Evolutionary conservation across 1,140 invertebrate species (phyloP), one percentile per base, ranked within the genome.

Genomic region (Euborellia annulipes): DNA sequence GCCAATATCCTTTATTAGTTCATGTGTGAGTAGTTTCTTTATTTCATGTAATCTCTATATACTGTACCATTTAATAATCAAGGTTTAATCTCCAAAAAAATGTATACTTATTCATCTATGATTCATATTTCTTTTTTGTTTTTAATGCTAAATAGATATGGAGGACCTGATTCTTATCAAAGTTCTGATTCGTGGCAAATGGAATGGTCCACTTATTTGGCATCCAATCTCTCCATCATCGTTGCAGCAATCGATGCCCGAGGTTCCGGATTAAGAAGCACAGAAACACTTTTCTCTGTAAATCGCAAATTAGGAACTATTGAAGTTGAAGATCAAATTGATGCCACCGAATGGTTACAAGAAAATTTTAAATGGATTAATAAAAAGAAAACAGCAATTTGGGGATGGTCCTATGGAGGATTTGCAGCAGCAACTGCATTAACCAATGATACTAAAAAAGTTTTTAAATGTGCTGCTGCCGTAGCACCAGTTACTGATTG

Each of bases 401-500:
- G 82, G 82, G 82, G 81, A 8, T 78, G 72, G 73, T 75, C 70
- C 45, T 78, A 77, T 52, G 76, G 75, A 16, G 77, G 76, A 2
- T 79, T 66, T 40, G 49, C 57, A 6, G 62, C 62, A 0, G 60
- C 56, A 3, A 64, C 60, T 55, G 50, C 55, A 2, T 34, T 74
- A 36, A 69, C 66, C 1, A 64, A 72, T 17, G 75, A 78, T 51
- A 58, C 52, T 19, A 54, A 63, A 20, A 55, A 62, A 55, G 66
- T 71, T 43, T 76, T 70, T 57, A 76, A 66, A 45, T 82, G 69
- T 58, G 73, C 67, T 11, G 75, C 74, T 54, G 74, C 73, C 14
- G 75, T 72, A 37, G 82, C 75, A 54, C 83, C 71, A 50, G 83
- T 89, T 9, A 82, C 85, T 3, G 83, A 83, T 45, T 90, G 84